Conservation (phyloP, 1,140 invertebrate genomes). For the Eubasilissa regina region DNA sequence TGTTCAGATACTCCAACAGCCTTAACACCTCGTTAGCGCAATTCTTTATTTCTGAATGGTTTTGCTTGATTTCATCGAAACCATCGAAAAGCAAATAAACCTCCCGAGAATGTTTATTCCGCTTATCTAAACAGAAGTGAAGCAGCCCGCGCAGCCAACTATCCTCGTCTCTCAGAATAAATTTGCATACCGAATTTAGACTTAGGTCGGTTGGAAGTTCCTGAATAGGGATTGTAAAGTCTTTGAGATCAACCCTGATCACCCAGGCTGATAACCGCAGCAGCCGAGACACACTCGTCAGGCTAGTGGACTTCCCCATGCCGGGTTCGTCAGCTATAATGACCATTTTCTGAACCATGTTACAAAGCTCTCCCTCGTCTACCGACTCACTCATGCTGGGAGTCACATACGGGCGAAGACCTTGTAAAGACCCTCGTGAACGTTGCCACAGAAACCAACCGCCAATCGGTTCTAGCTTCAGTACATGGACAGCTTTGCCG, state of each 20-base stretch:
- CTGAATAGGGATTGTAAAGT: not conserved
- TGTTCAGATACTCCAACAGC: conserved; percentile 2
- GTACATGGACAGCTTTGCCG: not conserved
- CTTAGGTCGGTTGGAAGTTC: too few species aligned
- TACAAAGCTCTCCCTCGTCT: not conserved
- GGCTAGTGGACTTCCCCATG: conserved; percentile 17
- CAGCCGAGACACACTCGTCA: not conserved
- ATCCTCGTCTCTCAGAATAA: too few species aligned
- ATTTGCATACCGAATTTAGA: not conserved
- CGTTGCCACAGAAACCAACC: not conserved
- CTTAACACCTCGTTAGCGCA: not conserved
- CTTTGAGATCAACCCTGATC: not conserved
- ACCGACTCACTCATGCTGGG: not conserved
- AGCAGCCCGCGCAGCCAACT: not conserved
- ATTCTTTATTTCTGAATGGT: not conserved
- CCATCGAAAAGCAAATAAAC: not conserved
- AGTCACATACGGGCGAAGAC: not conserved
- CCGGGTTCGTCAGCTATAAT: conserved; percentile 19
- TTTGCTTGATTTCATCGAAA: conserved; percentile 24
- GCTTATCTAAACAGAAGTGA: not conserved
- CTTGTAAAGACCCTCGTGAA: not conserved
- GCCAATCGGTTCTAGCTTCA: not conserved
- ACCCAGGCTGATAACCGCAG: not conserved
- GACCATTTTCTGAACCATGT: not conserved
- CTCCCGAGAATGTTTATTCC: not conserved